phyloP scores from a whole-genome alignment of 2,113 vertebrate genomes.

The Catharus fuscescens region DNA sequence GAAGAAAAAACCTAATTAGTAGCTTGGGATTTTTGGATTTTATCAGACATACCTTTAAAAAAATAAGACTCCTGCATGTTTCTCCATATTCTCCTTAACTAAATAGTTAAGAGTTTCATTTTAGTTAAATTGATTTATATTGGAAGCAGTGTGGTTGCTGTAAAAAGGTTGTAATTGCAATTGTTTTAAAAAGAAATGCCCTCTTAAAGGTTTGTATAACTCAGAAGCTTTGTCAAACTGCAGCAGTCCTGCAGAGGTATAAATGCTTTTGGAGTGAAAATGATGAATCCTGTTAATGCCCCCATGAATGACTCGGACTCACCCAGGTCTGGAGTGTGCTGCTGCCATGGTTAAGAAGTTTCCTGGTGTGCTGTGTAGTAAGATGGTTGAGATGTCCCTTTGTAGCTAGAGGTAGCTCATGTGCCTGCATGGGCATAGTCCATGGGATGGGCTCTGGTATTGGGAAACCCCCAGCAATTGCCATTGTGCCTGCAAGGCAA shows the following conservation, averaged over 20 bases:
- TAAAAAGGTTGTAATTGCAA: neutral
- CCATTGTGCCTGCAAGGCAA: neutral
- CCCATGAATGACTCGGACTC: neutral
- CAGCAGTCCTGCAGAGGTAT: neutral
- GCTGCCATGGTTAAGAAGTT: neutral
- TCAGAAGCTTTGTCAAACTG: neutral
- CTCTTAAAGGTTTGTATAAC: neutral
- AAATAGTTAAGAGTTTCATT: neutral
- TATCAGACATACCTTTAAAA: neutral
- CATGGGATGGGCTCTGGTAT: rapidly evolving
- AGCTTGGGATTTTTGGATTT: neutral
- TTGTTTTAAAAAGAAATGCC: neutral
- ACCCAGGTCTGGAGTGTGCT: neutral
- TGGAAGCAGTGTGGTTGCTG: neutral
- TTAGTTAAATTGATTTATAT: neutral
- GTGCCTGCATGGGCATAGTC: neutral
- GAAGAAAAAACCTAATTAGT: neutral
- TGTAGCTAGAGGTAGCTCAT: neutral
- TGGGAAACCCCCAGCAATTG: neutral
- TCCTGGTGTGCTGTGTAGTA: neutral
- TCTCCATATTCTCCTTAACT: neutral
- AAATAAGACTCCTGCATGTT: neutral
- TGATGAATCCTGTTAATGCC: neutral
- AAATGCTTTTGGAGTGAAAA: neutral
- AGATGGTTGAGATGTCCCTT: neutral